Conservation (phyloP, 2,113 vertebrate genomes). For the Choloepus hoffmanni region DNA sequence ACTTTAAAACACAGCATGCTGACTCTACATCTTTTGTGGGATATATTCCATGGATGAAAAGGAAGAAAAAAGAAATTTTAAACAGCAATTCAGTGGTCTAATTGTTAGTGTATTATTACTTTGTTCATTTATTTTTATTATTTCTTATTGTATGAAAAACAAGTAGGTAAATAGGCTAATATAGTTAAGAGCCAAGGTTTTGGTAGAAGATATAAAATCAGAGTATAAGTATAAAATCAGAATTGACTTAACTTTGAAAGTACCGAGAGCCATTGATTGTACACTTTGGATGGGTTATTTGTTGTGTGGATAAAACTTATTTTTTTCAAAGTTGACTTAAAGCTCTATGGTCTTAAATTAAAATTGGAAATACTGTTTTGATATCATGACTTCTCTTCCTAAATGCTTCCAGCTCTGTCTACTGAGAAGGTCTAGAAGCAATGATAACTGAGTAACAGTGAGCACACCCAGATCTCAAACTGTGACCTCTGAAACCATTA, state of each 20-base stretch:
- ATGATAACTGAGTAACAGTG: background rate
- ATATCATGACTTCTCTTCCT: background rate
- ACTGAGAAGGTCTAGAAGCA: background rate
- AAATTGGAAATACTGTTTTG: background rate
- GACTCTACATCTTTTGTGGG: background rate
- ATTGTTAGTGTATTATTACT: background rate
- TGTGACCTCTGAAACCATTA: background rate
- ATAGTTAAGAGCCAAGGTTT: background rate
- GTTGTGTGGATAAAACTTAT: too few species aligned
- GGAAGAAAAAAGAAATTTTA: background rate
- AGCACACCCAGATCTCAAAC: background rate
- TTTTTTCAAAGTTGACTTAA: background rate
- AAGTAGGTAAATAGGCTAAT: background rate
- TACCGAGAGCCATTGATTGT: too few species aligned
- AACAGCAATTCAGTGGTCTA: background rate
- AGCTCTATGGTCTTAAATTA: constrained; percentile 8
- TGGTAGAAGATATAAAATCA: background rate
- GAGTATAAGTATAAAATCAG: background rate
- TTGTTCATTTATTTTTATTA: background rate
- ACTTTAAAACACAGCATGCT: background rate
- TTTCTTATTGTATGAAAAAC: background rate
- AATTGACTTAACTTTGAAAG: background rate
- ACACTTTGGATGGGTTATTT: too few species aligned
- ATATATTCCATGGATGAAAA: background rate
- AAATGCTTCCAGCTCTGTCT: background rate